A percentile compares a stretch with the other conserved stretches of the same genome.
Conservation (phyloP, 2,888 invertebrate genomes). For the Neelides folsomi region DNA sequence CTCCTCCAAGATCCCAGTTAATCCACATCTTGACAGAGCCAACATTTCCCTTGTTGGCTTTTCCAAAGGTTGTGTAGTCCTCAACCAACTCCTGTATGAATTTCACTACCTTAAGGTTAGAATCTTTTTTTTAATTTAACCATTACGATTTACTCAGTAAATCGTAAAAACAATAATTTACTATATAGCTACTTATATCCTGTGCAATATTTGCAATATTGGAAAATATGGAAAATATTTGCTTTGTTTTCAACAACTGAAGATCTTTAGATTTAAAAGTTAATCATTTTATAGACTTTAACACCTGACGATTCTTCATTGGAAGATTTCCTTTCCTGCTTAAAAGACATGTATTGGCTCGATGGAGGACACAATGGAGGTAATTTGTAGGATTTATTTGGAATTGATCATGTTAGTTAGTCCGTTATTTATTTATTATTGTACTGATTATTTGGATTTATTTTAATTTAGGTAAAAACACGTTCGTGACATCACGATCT, state of each 20-base stretch:
- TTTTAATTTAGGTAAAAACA: constrained; percentile 46
- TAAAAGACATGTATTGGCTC: constrained; percentile 66
- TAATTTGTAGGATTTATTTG: too few species aligned
- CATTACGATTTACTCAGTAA: too few species aligned
- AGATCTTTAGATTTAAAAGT: too few species aligned
- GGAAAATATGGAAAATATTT: too few species aligned
- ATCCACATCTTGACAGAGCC: constrained; percentile 43
- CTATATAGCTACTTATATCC: too few species aligned
- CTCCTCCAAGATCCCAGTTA: constrained; percentile 6
- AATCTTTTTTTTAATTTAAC: background rate
- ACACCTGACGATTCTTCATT: constrained; percentile 51
- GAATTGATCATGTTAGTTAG: too few species aligned
- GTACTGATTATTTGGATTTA: too few species aligned
- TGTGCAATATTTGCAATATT: too few species aligned
- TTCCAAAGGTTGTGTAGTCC: constrained; percentile 84
- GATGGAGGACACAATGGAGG: constrained; percentile 76
- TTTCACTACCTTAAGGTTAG: constrained; percentile 53
- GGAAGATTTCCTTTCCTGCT: constrained; percentile 50
- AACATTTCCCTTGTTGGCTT: constrained; percentile 61
- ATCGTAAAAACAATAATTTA: too few species aligned
- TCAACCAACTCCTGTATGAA: constrained; percentile 80
- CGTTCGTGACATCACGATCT: constrained; percentile 68
- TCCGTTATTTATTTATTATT: too few species aligned
- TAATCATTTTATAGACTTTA: constrained; percentile 40
- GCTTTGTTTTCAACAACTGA: too few species aligned